phyloP scores from a whole-genome alignment of 2,797 vertebrate species.

The Apogon hyalosoma region DNA sequence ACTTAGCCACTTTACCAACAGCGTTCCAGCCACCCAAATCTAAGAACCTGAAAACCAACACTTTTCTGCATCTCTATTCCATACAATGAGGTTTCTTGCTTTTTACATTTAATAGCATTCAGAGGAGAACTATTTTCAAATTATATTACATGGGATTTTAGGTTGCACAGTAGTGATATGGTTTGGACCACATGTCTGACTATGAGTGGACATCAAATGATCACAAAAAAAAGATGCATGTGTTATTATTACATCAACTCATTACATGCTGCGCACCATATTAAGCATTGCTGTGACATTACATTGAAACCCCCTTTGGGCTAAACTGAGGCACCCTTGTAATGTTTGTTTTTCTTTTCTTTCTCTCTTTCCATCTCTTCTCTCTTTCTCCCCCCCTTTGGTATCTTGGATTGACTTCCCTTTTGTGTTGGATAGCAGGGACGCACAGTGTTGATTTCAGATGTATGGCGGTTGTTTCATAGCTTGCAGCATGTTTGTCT shows the following conservation, averaged over 20 bases:
- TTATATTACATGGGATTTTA: constrained; percentile 10
- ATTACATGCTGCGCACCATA: constrained; percentile 66
- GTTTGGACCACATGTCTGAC: constrained; percentile 49
- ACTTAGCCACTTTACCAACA: too few species aligned
- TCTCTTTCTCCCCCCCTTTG: constrained; percentile 57
- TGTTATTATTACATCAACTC: constrained; percentile 77
- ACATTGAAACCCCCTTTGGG: constrained; percentile 83
- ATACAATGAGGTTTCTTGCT: background rate
- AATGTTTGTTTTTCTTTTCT: constrained; percentile 77
- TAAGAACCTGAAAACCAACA: too few species aligned
- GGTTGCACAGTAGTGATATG: constrained; percentile 27
- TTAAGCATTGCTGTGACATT: constrained; percentile 76
- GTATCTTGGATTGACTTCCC: constrained; percentile 75
- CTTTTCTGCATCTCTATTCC: background rate
- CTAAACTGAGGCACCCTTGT: constrained; percentile 64
- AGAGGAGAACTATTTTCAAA: constrained; percentile 14
- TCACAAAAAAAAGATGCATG: constrained; percentile 44
- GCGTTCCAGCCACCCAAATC: too few species aligned
- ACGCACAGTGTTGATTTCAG: constrained; percentile 80
- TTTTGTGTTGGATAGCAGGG: constrained; percentile 77
- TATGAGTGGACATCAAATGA: constrained; percentile 54
- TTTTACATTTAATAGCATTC: background rate
- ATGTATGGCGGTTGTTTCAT: constrained; percentile 79
- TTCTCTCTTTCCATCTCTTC: constrained; percentile 28
- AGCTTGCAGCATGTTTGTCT: constrained; percentile 83